Evolutionary conservation across 1,140 invertebrate genomes (phyloP).

Genomic region (Eupristina koningsbergeri): DNA sequence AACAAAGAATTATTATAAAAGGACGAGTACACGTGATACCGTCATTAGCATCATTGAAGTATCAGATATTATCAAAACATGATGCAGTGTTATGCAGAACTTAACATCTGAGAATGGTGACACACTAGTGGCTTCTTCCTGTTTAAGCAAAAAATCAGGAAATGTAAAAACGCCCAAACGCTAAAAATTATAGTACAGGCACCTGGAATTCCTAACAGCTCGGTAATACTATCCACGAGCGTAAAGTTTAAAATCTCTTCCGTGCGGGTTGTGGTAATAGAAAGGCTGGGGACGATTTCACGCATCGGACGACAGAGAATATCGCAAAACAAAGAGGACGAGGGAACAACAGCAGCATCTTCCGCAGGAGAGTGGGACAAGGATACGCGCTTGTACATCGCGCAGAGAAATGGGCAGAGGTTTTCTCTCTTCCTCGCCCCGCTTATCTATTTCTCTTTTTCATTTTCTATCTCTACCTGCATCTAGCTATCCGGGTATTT

Average conservation of each 20-base stretch:
- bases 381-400: not conserved
- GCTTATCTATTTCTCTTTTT: not conserved
- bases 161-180: not conserved
- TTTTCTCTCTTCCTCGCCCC: slow-evolving; percentile 47
- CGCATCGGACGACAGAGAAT: not conserved
- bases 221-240: slow-evolving; percentile 26
- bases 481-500: not conserved
- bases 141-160: not conserved
- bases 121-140: not conserved
- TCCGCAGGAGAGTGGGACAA: not conserved
- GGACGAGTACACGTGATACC: not conserved
- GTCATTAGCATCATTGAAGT: not conserved
- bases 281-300: not conserved
- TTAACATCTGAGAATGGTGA: not conserved
- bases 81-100: not conserved
- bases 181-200: slow-evolving; percentile 4
- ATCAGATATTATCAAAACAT: not conserved
- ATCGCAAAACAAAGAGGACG: not conserved
- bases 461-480: not conserved
- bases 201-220: not conserved
- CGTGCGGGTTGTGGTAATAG: slow-evolving; percentile 1
- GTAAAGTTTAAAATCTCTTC: slow-evolving; percentile 6
- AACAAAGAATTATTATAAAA: not conserved
- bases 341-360: not conserved
- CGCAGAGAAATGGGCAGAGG: not conserved